Base-by-base conservation (phyloP, 2,888 invertebrate species). In the Drosophila buzzatii region DNA sequence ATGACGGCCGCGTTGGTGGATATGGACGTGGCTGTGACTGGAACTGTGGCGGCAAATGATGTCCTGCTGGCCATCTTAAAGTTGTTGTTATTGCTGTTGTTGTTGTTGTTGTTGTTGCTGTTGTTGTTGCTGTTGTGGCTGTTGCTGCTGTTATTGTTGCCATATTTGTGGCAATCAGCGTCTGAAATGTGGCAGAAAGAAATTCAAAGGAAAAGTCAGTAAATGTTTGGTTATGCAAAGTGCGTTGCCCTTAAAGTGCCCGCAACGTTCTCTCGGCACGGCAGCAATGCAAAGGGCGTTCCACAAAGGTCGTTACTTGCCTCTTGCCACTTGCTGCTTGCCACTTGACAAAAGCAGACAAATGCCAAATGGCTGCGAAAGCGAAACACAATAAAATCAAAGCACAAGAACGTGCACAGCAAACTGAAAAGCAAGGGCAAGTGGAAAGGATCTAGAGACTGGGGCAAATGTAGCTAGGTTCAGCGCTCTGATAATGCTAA, bases 181-280 rank as follows among this genome's bases (percentile, higher is more conserved):
- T 85, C 85, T 85, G 84, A 27, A 86, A 81, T 64, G 76, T 53
- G 56, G 55, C 55, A 31, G 20, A 79, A 64, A 79, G 61, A 65
- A 75, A 74, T 71, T 72, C 70, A 64, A 73, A 49, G 70, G 27
- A 71, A 81, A 81, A 76, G 74, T 81, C 72, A 82, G 69, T 68
- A 23, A 73, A 79, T 70, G 56, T 78, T 62, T 86, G 65, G 35
- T 63, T 75, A 88, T 88, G 77, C 88, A 85, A 71, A 70, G 77
- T 74, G 72, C 75, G 72, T 76, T 70, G 86, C 81, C 84, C 81
- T 88, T 81, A 74, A 88, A 88, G 86, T 85, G 84, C 73, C 89
- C 84, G 81, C 86, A 81, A 83, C 78, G 86, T 83, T 74, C 67
- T 64, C 74, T 27, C 31, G 16, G 23, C 45, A 33, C 27, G 27